Conservation (phyloP, 2,797 vertebrate genomes). For the Sebastes iracundus region DNA sequence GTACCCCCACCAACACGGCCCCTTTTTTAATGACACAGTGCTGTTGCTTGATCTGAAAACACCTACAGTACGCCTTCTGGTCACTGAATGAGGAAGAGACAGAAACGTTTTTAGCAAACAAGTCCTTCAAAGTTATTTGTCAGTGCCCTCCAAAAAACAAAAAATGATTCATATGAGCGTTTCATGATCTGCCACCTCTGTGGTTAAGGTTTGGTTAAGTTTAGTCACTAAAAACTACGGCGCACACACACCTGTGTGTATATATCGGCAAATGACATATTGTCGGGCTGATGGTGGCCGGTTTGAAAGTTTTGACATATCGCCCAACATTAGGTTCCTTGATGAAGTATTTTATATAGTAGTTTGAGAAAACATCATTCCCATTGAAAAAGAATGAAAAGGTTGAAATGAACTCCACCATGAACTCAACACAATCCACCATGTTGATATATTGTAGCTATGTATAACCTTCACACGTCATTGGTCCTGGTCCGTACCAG, state of each 20-base stretch:
- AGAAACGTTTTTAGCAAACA: background rate
- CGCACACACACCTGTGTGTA: too few relatives aligned
- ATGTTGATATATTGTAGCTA: background rate
- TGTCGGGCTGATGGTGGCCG: too few relatives aligned
- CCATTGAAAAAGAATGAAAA: background rate
- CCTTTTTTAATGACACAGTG: background rate
- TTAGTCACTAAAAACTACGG: background rate
- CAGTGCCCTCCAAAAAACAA: background rate
- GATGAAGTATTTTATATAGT: background rate
- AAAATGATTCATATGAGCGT: background rate
- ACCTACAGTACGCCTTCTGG: background rate
- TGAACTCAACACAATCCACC: background rate
- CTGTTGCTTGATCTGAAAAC: background rate
- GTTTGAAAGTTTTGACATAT: fast-evolving
- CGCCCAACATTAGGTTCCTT: fast-evolving
- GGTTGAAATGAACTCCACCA: too few relatives aligned
- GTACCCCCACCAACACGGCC: background rate
- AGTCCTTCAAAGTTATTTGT: background rate
- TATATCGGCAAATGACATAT: too few relatives aligned
- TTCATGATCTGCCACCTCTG: background rate
- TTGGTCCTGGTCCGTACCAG: background rate
- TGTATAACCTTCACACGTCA: background rate
- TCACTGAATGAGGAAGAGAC: background rate
- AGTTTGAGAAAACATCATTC: background rate
- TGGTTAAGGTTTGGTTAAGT: background rate